Conservation (phyloP, 2,797 vertebrate genomes). For the Lepilemur septentrionalis region DNA sequence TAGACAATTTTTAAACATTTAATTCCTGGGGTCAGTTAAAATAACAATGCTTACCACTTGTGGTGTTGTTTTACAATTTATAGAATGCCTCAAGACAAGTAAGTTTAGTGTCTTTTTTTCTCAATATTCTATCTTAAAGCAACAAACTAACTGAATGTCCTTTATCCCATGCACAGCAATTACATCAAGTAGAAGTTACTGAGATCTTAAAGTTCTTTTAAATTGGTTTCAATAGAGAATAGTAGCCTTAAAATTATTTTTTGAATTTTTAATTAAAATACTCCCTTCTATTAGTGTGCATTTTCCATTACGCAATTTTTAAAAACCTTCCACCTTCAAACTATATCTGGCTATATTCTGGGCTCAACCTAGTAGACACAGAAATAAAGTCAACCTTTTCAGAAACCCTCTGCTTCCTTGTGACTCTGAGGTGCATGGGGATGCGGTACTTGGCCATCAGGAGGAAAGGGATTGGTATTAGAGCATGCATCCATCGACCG, state of each 20-base stretch:
- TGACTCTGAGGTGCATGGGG: constrained; percentile 65
- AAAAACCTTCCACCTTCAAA: not conserved
- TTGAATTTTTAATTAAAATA: constrained; percentile 74
- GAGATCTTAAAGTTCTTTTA: constrained; percentile 76
- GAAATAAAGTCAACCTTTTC: constrained; percentile 77
- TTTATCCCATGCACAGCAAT: not conserved
- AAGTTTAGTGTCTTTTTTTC: not conserved
- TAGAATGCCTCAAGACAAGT: not conserved
- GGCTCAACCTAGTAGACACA: constrained; percentile 71
- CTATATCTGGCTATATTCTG: constrained; percentile 8
- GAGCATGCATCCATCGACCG: constrained; percentile 66
- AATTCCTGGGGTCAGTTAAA: constrained; percentile 32
- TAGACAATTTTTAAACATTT: constrained; percentile 34
- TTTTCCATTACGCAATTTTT: constrained; percentile 71
- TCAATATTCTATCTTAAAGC: not conserved
- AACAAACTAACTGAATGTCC: not conserved
- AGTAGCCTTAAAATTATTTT: not conserved
- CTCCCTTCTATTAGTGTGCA: constrained; percentile 63
- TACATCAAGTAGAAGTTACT: constrained; percentile 55
- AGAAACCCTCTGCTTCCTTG: constrained; percentile 74
- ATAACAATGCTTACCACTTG: constrained; percentile 8
- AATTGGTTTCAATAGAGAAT: constrained; percentile 77
- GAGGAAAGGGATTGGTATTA: constrained; percentile 73
- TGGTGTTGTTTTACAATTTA: not conserved
- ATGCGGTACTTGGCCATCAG: constrained; percentile 79